Conservation (phyloP, 2,797 vertebrate species). For the Pogonophryne albipinna region DNA sequence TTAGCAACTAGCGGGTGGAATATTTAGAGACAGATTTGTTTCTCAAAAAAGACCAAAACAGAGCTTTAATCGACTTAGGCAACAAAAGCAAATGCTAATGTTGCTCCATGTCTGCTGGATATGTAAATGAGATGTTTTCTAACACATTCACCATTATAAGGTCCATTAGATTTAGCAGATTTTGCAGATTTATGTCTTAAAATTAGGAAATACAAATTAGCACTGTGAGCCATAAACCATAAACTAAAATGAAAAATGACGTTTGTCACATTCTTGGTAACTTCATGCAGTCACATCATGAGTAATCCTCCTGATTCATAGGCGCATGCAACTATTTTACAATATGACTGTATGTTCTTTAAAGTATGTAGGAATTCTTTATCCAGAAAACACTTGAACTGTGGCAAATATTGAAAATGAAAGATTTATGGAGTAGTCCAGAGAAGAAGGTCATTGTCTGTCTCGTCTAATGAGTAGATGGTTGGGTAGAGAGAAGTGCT, state of each 20-base stretch:
- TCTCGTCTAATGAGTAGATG: constrained; percentile 37
- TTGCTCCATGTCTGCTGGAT: not conserved
- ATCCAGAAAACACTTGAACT: constrained; percentile 33
- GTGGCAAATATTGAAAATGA: constrained; percentile 45
- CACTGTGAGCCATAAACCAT: no score
- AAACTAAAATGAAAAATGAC: not conserved
- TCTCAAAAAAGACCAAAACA: not conserved
- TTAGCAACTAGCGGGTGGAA: not conserved
- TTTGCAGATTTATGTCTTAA: not conserved
- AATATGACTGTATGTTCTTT: constrained; percentile 4
- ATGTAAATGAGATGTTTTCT: not conserved
- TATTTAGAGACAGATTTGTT: not conserved
- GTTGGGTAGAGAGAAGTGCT: constrained; percentile 38
- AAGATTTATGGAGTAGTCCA: constrained; percentile 55
- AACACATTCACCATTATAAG: not conserved
- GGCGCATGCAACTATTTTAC: not conserved
- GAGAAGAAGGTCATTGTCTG: constrained; percentile 56
- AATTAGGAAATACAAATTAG: not conserved
- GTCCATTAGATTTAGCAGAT: not conserved
- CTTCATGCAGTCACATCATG: not conserved
- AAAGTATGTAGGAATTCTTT: constrained; percentile 4
- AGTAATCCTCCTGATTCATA: constrained; percentile 1
- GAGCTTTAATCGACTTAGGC: not conserved
- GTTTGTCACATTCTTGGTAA: not conserved
- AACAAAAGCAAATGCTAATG: not conserved